Conservation (phyloP, 2,113 vertebrate genomes). For the Anseranas semipalmata region DNA sequence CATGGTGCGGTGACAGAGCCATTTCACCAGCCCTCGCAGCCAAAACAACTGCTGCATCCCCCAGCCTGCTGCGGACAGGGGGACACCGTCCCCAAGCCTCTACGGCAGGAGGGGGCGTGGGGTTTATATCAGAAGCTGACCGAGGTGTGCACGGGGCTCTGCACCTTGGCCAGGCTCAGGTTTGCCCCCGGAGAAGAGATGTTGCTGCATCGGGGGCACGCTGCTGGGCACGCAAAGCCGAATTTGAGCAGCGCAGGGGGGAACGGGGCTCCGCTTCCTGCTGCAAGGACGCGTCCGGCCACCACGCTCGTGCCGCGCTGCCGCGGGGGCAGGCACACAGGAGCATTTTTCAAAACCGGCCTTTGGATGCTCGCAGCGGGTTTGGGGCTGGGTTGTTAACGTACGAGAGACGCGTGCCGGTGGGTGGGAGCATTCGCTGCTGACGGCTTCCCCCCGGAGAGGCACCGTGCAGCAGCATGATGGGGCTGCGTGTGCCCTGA, state of each 20-base stretch:
- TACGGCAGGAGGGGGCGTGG: too few relatives aligned
- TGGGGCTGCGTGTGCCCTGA: fast-evolving
- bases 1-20: too few relatives aligned
- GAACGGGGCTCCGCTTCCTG: background rate
- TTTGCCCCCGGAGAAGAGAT: background rate
- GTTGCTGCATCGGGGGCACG: background rate
- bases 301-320: background rate
- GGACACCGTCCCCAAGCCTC: too few relatives aligned
- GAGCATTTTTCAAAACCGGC: constrained; percentile 60
- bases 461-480: background rate
- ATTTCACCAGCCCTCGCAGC: background rate
- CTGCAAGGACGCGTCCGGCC: background rate
- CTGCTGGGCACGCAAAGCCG: fast-evolving
- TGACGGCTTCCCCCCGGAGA: background rate
- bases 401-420: background rate
- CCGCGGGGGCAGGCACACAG: background rate
- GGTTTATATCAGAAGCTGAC: background rate
- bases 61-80: too few relatives aligned
- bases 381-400: background rate
- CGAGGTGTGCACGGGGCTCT: fast-evolving
- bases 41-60: too few relatives aligned
- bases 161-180: background rate
- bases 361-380: background rate
- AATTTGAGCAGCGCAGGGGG: background rate
- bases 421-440: constrained; percentile 9